Percentiles rank a stretch among this genome's conserved stretches.
phyloP scores from a whole-genome alignment of 2,888 invertebrate genomes.

The Archips crataeganus region DNA sequence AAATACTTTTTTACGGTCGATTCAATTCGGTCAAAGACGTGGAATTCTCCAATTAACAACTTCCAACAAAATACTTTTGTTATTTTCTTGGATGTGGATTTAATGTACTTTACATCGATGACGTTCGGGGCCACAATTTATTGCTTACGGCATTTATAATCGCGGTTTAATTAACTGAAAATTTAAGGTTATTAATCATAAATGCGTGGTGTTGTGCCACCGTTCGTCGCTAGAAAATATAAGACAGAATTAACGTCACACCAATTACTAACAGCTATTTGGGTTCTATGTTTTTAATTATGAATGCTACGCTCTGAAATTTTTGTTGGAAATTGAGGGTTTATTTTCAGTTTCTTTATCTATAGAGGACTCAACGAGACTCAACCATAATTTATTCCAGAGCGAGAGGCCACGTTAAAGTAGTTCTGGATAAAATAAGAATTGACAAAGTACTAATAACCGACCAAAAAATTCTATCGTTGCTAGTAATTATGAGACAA shows the following conservation, averaged over 20 bases:
- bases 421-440: no score
- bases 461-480: no score
- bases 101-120: background rate
- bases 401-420: no score
- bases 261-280: background rate
- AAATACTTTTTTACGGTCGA: background rate
- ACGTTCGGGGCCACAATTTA: conserved; percentile 15
- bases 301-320: background rate
- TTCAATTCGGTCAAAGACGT: no score
- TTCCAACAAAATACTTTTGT: background rate
- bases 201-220: background rate
- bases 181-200: conserved; percentile 14
- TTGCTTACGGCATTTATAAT: conserved; percentile 16
- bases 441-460: no score
- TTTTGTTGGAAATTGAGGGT: no score
- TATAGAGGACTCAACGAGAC: no score
- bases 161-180: conserved; percentile 14
- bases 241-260: background rate
- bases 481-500: no score
- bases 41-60: background rate
- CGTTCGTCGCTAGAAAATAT: conserved; percentile 9
- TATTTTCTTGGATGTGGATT: background rate
- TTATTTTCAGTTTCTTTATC: no score
- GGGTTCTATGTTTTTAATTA: background rate
- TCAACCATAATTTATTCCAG: no score